Evolutionary conservation across 2,797 vertebrate species (phyloP), one percentile per base, ranked within the genome.

Genomic region (Mormyrops boulengeri): DNA sequence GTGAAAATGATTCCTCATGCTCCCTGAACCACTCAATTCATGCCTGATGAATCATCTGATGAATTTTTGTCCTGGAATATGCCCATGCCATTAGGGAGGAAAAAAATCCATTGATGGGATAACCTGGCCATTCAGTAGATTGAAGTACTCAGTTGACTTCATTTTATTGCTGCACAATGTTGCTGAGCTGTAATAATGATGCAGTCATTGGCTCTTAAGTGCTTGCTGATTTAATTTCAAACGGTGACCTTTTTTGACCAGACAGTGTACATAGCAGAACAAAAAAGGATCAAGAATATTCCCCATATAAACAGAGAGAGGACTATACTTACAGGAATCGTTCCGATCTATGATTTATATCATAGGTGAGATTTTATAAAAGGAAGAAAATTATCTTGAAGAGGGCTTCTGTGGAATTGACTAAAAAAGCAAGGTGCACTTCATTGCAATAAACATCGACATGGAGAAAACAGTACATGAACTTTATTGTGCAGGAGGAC

Each of bases 401-500:
- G 12, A 34, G 66, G 66, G 30, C 66, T 34, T 14, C 66, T 69
- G 66, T 34, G 66, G 66, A 69, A 69, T 6, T 30, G 22, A 12
- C 60, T 22, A 26, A 26, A 62, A 26, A 22, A 11, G 4, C 1
- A 19, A 57, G 22, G 9, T 62, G 60, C 26, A 12, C 30, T 30
- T 30, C 62, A 66, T 26, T 66, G 8, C 26, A 12, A 66, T 66
- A 66, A 8, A 30, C 1, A 66, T 26, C 8, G 30, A 30, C 62
- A 66, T 41, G 69, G 34, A 73, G 14, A 38, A 73, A 19, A 73
- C 34, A 12, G 69, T 1, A 7, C 34, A 17, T 14, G 14, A 41
- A 38, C 14, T 38, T 73, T 30, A 17, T 34, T 30, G 49, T 62
- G 38, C 62, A 90, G 92, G 93, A 93, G 30, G 30, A 91, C 0